Percentiles rank a stretch among this genome's conserved stretches.
Evolutionary conservation across 2,888 invertebrate species (phyloP).

Genomic region (Xylota segnis): DNA sequence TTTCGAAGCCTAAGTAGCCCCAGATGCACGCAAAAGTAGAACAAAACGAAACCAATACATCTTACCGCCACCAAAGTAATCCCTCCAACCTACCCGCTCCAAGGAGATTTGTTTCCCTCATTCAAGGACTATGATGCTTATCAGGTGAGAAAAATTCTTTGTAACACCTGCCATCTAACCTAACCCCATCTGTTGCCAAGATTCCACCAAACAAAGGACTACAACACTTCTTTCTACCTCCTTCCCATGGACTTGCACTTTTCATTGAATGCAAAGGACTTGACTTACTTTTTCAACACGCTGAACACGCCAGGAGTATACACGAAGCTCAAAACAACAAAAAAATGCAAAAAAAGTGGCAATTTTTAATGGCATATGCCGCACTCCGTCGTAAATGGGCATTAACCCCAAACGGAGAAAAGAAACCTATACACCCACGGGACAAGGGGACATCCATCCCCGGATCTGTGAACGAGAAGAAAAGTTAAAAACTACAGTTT

Average conservation of each 20-base stretch:
- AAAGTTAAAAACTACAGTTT: constrained; percentile 21
- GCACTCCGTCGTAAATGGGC: constrained; percentile 67
- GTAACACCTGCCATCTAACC: constrained; percentile 32
- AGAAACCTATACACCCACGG: constrained; percentile 23
- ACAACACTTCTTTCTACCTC: constrained; percentile 21
- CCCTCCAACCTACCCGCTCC: not conserved
- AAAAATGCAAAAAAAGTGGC: constrained; percentile 47
- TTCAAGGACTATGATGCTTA: constrained; percentile 55
- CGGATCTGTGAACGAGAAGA: constrained; percentile 5
- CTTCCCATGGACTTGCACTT: constrained; percentile 61
- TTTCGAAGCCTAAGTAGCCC: not conserved
- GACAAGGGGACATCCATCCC: constrained; percentile 56
- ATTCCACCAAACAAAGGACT: constrained; percentile 26
- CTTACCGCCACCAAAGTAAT: constrained; percentile 1
- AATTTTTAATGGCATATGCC: constrained; percentile 73
- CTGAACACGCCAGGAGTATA: constrained; percentile 11
- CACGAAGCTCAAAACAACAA: not conserved
- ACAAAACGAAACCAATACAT: not conserved
- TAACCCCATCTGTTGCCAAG: constrained; percentile 16
- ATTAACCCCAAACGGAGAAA: constrained; percentile 63
- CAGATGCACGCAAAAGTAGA: not conserved
- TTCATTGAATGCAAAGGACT: constrained; percentile 71
- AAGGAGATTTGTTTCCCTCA: constrained; percentile 13
- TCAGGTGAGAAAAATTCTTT: constrained; percentile 51
- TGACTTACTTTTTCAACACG: constrained; percentile 67